phyloP scores from a whole-genome alignment of 2,888 invertebrate genomes.

The Phaedon cochleariae region DNA sequence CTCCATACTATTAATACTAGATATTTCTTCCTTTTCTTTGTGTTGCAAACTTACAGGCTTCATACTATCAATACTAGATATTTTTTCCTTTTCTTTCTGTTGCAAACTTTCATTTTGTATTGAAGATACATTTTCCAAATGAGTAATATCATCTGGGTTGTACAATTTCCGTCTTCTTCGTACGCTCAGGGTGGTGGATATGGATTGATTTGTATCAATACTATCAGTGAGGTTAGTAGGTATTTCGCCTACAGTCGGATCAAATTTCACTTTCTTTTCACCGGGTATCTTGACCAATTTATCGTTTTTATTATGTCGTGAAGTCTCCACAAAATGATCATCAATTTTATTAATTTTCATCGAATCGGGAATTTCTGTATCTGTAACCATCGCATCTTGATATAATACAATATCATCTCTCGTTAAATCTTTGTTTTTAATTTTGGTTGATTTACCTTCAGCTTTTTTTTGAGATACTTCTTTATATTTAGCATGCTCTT shows the following conservation, averaged over 20 bases:
- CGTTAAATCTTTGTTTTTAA: too few relatives aligned
- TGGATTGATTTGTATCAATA: conserved; percentile 9
- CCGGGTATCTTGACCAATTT: neutral
- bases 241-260: neutral
- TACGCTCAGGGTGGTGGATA: conserved; percentile 10
- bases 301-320: too few relatives aligned
- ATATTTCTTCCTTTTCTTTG: neutral
- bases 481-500: too few relatives aligned
- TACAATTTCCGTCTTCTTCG: conserved; percentile 19
- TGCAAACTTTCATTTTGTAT: neutral
- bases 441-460: too few relatives aligned
- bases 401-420: too few relatives aligned
- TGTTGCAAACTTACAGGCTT: neutral
- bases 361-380: too few relatives aligned
- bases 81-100: neutral
- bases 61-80: neutral
- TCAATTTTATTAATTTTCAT: too few relatives aligned
- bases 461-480: too few relatives aligned
- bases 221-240: neutral
- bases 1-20: too few relatives aligned
- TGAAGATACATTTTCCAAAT: conserved; percentile 1
- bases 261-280: neutral
- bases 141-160: conserved; percentile 17
- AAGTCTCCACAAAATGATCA: too few relatives aligned
- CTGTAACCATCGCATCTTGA: too few relatives aligned